These are phyloP conservation scores for Papilio elwesi DNA, from an alignment of 2,888 invertebrate species.

Conservation along the genomic window DNA sequence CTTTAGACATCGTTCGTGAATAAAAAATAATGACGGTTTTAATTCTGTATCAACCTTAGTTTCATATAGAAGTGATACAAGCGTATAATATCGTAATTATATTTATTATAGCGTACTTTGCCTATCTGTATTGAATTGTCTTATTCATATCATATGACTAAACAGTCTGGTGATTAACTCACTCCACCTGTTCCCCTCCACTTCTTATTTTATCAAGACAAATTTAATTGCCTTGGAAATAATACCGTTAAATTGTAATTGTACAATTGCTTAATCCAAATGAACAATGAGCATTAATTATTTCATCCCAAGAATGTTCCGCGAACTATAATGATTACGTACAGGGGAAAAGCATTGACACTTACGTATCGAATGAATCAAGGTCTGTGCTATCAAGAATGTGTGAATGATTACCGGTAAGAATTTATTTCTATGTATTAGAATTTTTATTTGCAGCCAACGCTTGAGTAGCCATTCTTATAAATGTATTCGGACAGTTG, in stretches of 20 bases:
- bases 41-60: too few species aligned
- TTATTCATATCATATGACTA: not conserved
- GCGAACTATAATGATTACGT: not conserved
- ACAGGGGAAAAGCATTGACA: not conserved
- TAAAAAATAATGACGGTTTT: too few species aligned
- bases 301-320: constrained; percentile 2
- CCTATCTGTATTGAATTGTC: not conserved
- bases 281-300: not conserved
- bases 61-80: too few species aligned
- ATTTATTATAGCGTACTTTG: too few species aligned
- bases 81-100: too few species aligned
- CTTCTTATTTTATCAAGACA: not conserved
- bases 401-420: not conserved
- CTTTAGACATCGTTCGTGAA: too few species aligned
- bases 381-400: not conserved
- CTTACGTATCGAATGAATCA: not conserved
- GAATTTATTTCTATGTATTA: not conserved
- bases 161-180: not conserved
- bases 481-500: not conserved
- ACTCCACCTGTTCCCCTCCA: not conserved
- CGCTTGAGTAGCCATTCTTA: too few species aligned
- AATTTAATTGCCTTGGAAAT: not conserved
- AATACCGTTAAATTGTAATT: not conserved
- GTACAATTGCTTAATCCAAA: not conserved
- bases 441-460: too few species aligned